Evolutionary conservation across 2,113 vertebrate genomes (phyloP).

Genomic region (Noturus placidus): DNA sequence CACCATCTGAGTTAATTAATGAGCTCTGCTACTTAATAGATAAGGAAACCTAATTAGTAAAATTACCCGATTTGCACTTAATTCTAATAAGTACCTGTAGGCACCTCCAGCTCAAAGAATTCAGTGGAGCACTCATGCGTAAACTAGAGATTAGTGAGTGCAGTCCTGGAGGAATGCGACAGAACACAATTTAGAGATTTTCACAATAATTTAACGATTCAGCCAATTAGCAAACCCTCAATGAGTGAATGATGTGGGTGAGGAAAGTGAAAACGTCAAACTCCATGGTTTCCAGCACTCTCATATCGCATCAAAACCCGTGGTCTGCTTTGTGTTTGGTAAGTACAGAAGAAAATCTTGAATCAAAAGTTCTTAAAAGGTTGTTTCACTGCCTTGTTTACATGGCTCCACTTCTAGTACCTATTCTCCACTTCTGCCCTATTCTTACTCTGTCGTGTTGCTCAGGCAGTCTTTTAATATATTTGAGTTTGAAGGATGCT

Average conservation of each 20-base stretch:
- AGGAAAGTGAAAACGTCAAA: neutral
- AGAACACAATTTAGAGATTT: neutral
- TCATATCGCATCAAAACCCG: neutral
- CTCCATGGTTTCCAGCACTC: neutral
- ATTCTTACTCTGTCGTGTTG: neutral
- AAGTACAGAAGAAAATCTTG: neutral
- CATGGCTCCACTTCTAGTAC: neutral
- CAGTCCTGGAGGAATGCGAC: conserved; percentile 9
- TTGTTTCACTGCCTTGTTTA: neutral
- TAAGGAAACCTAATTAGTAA: conserved; percentile 37
- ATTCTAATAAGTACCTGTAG: conserved; percentile 38
- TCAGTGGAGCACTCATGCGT: conserved; percentile 23
- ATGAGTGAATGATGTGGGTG: neutral
- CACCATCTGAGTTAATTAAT: conserved; percentile 29
- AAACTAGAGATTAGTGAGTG: conserved; percentile 23
- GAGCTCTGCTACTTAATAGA: conserved; percentile 30
- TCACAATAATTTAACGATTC: conserved; percentile 20
- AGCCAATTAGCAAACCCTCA: conserved; percentile 11
- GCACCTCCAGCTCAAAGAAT: conserved; percentile 4
- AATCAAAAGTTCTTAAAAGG: conserved; percentile 4
- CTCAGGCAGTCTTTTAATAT: neutral
- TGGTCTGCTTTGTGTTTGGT: neutral
- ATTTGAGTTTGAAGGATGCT: neutral
- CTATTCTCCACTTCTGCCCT: too few species aligned
- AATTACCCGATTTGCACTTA: conserved; percentile 26